These are phyloP conservation scores for Pleuronectes platessa DNA, from an alignment of 2,113 vertebrate species.

Conservation along the genomic window DNA sequence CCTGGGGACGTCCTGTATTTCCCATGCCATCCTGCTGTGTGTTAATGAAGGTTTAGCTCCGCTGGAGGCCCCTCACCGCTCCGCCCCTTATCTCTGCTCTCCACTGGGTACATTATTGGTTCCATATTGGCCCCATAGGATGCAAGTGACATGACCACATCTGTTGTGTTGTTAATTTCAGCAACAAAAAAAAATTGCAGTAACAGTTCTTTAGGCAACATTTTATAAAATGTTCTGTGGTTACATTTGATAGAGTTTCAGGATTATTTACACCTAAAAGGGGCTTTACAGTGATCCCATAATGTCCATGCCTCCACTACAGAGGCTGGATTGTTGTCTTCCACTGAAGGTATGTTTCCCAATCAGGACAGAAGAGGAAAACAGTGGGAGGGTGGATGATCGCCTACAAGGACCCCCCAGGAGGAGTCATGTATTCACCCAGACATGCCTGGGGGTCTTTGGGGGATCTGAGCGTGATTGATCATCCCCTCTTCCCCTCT, in stretches of 20 bases:
- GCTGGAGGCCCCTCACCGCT: conserved; percentile 56
- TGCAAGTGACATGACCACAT: not conserved
- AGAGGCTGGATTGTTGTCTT: conserved; percentile 30
- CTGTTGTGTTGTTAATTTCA: not conserved
- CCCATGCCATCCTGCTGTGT: conserved; percentile 79
- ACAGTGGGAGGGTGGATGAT: conserved; percentile 72
- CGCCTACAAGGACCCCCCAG: conserved; percentile 74
- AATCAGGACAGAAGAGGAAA: conserved; percentile 47
- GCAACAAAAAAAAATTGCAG: not conserved
- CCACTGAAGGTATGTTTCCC: conserved; percentile 26
- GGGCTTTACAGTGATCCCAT: conserved; percentile 4
- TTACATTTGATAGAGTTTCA: not conserved
- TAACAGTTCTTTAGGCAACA: no score
- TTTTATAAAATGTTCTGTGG: not conserved
- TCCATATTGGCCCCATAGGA: conserved; percentile 51
- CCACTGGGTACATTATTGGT: conserved; percentile 50
- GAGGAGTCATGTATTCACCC: conserved; percentile 72
- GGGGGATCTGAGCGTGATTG: conserved; percentile 71
- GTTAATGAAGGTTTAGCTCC: conserved; percentile 77
- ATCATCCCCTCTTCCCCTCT: conserved; percentile 57
- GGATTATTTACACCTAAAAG: not conserved
- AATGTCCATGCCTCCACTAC: conserved; percentile 2
- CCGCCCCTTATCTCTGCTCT: conserved; percentile 49
- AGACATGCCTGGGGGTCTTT: conserved; percentile 71
- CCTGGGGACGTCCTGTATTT: conserved; percentile 70